phyloP scores from a whole-genome alignment of 2,797 vertebrate species.

The Aotus griseimembra region DNA sequence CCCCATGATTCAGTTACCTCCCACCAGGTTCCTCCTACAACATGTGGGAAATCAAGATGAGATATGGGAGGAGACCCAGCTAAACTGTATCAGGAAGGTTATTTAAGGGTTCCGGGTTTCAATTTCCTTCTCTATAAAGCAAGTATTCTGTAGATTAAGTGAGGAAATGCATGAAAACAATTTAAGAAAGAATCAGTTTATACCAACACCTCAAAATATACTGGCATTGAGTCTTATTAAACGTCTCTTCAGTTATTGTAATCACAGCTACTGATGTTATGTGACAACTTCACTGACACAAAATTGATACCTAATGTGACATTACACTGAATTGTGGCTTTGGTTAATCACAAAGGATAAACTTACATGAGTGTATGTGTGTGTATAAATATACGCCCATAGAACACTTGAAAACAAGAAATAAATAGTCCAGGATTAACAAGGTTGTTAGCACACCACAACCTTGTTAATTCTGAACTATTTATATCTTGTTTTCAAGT shows the following conservation, averaged over 20 bases:
- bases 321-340: not conserved
- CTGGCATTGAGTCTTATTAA: not conserved
- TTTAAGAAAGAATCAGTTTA: not conserved
- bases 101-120: not conserved
- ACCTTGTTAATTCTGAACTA: not conserved
- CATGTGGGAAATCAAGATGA: not conserved
- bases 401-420: not conserved
- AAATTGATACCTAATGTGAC: not conserved
- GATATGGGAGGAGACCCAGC: not conserved
- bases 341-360: not conserved
- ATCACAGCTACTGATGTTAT: not conserved
- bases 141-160: not conserved
- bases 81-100: not conserved
- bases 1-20: not conserved
- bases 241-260: not conserved
- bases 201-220: not conserved
- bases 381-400: not conserved
- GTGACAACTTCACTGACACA: not conserved
- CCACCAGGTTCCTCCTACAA: not conserved
- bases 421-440: not conserved
- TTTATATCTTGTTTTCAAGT: not conserved
- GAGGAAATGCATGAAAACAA: not conserved
- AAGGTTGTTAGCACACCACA: not conserved
- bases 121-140: constrained; percentile 6
- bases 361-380: not conserved